Base-by-base conservation (phyloP, 2,888 invertebrate species). In the Alentia gelatinosa region DNA sequence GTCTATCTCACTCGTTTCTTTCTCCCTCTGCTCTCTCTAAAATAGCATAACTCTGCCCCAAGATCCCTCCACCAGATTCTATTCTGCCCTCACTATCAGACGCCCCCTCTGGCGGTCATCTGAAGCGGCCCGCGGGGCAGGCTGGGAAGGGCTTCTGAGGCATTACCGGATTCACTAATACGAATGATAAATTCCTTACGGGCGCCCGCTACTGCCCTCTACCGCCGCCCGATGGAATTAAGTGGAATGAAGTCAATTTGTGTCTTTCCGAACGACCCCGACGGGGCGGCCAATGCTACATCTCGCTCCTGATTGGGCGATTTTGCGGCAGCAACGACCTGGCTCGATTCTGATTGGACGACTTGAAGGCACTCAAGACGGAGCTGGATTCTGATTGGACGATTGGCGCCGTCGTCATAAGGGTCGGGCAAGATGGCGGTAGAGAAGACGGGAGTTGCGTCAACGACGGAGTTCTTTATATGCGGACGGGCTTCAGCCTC, bases 171-270 rank as follows among this genome's bases (percentile, higher is more conserved):
- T 68, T 26, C 30, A 68, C 30, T 68, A 68, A 68, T 68, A 68
- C 68, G 30, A 68, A 68, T 68, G 30, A 68, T 68, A 68, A 68
- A 68, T 68, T 68, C 68, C 68, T 68, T 26, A 30, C 68, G n/a
- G 26, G 68, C 12, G 19, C 56, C 56, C 56, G 19, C 37, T 35
- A 39, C 37, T 1, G 35, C 23, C 9, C 4, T 39, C 79, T 19
- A n/a, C 79, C 79, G 37, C 35, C 23, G 79, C 79, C 35, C 19
- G 39, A 15, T 37, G 79, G 79, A 79, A 79, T 39, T 79, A 79
- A 79, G 79, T 79, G 39, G 79, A 79, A 79, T 79, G 79, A 79
- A 79, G 79, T 79, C 79, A 79, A 79, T 79, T 37, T 79, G 79
- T 79, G 79, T 35, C 79, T 79, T 19, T 79, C 39, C 79, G n/a